Evolutionary conservation across 1,140 invertebrate species (phyloP), one percentile per base, ranked within the genome.

Genomic region (Formica selysi): DNA sequence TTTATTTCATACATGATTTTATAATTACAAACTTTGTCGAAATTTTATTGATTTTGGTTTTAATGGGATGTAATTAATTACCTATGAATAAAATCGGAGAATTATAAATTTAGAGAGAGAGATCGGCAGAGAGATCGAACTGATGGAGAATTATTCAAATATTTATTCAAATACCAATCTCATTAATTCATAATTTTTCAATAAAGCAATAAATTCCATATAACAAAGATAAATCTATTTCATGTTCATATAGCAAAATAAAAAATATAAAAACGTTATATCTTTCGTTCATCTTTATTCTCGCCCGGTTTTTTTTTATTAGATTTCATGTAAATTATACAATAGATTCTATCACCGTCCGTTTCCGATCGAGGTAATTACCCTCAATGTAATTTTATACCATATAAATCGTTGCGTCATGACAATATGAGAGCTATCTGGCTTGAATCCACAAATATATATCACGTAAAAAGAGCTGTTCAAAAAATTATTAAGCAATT

Each of bases 371-470:
- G 0, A 51, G 2, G 2, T 44, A 44, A 48, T 48, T 48, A 48
- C 3, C 6, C 44, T 48, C 44, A 48, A 48, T 44, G 44, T 51
- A 0, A 16, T 61, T 65, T 1, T 87, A 48, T 3, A 78, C 59
- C 36, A 65, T 36, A 2, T 71, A 70, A 61, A 73, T 36, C 11
- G 29, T 87, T 57, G 70, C 26, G 11, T n/a, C 29, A 26, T 54
- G 10, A 57, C n/a, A 70, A 70, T 44, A 36, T 73, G 19, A 1
- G 16, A 1, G 51, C 26, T 32, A 22, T 32, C 19, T 38, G 10
- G 11, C 59, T 57, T 38, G 38, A 11, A 57, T 6, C 1, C 11
- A 59, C 6, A 74, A 0, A 73, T 16, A 10, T 16, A 13, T 36
- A 0, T 44, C 13, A 54, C 16, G 36, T 38, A 2, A 73, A 54